Base-by-base conservation (phyloP, 1,140 invertebrate species). In the Achroia grisella region DNA sequence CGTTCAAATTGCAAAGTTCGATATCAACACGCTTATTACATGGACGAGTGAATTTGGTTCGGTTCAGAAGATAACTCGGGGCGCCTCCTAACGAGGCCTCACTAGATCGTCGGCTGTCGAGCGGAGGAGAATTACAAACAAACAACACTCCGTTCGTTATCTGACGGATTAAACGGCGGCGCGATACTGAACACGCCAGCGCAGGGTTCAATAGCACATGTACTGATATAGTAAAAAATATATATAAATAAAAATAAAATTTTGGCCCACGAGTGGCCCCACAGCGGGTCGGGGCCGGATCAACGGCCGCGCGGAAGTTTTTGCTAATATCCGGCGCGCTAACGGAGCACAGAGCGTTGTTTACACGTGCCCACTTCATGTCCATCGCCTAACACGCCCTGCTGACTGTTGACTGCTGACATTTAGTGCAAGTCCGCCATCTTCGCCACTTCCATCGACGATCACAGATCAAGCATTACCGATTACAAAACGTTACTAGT, bases 71-170 rank as follows among this genome's bases (percentile, higher is more conserved):
- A 81, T 74, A 81, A 72, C 55, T 58, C 58, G 59, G 46, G 70
- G 69, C 72, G 71, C 74, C 77, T 78, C 74, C 77, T 77, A 72
- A 71, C 54, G 64, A 63, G 78, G 78, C 75, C 78, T 74, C 78
- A 56, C 52, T 46, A 61, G 56, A 60, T 56, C 55, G 59, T 51
- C 59, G 57, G 45, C 29, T 58, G 51, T 56, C 60, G 57, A 51
- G 43, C 62, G 51, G 44, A 40, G 41, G 62, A 64, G 61, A 62
- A 69, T 63, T 49, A 71, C 69, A 70, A 81, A 77, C 72, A 81
- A 81, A 77, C 76, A 75, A 58, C 59, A 64, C 58, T 60, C 36
- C 45, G 64, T 36, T 66, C 54, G 58, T 72, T 78, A 76, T 74
- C 74, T 71, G 60, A 63, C 58, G 62, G 68, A 80, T 77, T 73